Evolutionary conservation across 2,113 vertebrate genomes (phyloP).

Genomic region (Ictalurus furcatus): DNA sequence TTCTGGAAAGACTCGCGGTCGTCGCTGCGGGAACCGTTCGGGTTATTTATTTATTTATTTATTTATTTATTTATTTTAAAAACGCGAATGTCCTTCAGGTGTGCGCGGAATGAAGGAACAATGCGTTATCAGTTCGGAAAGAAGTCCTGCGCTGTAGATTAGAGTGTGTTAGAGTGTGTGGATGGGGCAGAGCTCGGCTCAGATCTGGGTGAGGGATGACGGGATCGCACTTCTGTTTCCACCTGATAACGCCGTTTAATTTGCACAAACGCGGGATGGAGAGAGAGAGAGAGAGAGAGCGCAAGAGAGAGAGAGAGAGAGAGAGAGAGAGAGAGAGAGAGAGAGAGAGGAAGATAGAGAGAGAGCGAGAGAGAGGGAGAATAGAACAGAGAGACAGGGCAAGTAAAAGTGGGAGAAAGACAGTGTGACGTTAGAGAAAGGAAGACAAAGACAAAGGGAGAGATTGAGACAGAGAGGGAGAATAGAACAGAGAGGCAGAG

Average conservation of each 20-base stretch:
- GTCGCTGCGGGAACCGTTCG: not conserved
- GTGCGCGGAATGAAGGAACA: slow-evolving; percentile 55
- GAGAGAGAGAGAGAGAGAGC: not conserved
- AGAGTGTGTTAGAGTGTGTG: slow-evolving; percentile 69
- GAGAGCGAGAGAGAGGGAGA: not conserved
- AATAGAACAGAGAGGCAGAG: not conserved
- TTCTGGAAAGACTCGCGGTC: not conserved
- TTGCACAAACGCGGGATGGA: slow-evolving; percentile 64
- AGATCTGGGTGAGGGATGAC: slow-evolving; percentile 72
- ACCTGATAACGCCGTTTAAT: slow-evolving; percentile 77
- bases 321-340: not conserved
- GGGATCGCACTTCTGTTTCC: slow-evolving; percentile 78
- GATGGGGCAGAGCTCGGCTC: slow-evolving; percentile 64
- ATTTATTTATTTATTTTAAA: slow-evolving; percentile 12
- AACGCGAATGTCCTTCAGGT: slow-evolving; percentile 25
- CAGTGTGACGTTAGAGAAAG: not conserved
- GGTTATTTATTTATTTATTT: not conserved
- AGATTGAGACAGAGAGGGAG: not conserved
- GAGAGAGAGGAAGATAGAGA: not conserved
- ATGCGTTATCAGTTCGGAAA: slow-evolving; percentile 60
- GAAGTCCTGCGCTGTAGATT: slow-evolving; percentile 69
- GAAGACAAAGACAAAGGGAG: not conserved
- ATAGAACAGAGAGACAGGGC: not conserved
- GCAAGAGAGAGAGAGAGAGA: slow-evolving; percentile 6
- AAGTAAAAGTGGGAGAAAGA: not conserved